Evolutionary conservation across 2,113 vertebrate genomes (phyloP).

Genomic region (Narcine bancroftii): DNA sequence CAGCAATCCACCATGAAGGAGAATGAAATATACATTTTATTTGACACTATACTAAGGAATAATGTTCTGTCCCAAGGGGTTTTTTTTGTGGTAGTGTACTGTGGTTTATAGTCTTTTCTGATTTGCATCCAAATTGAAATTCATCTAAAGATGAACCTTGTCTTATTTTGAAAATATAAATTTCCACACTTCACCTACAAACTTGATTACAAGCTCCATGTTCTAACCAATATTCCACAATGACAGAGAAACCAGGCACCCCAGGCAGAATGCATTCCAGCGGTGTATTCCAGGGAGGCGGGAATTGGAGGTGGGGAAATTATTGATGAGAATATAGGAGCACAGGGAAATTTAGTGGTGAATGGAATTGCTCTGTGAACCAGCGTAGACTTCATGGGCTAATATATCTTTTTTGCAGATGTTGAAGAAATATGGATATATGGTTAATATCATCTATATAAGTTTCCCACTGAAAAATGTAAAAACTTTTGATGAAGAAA

Average conservation of each 20-base stretch:
- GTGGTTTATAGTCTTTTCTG: constrained; percentile 1
- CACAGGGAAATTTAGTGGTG: too few species aligned
- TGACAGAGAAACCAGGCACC: neutral
- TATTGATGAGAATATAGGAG: too few species aligned
- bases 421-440: too few species aligned
- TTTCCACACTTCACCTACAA: neutral
- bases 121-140: constrained; percentile 18
- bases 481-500: neutral
- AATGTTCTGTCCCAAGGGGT: constrained; percentile 21
- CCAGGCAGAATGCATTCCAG: neutral
- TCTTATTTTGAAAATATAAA: constrained; percentile 12
- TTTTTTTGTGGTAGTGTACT: neutral
- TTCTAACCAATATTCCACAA: neutral
- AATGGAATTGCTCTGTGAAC: too few species aligned
- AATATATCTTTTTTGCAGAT: too few species aligned
- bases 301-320: neutral
- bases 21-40: constrained; percentile 18
- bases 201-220: neutral
- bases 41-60: neutral
- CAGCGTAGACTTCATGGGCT: too few species aligned
- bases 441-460: neutral
- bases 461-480: neutral
- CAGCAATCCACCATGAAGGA: neutral
- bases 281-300: neutral
- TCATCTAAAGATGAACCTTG: constrained; percentile 7